Conservation (phyloP, 2,888 invertebrate genomes). For the Apodemia hepburni region DNA sequence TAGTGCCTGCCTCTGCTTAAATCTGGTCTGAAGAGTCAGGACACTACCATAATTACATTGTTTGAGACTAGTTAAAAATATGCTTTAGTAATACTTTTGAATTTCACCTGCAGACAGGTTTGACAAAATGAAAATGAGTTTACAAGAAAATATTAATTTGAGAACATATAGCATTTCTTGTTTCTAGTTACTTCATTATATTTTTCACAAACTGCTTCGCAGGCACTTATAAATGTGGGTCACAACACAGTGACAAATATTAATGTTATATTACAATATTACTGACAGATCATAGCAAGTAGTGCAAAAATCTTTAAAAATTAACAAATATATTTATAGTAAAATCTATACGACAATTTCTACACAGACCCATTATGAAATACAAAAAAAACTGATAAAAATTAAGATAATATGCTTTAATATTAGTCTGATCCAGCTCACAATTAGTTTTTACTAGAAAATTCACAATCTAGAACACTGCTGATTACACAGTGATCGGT, state of each 20-base stretch:
- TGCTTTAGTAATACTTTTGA: background rate
- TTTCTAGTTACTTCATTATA: constrained; percentile 27
- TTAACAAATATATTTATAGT: constrained; percentile 69
- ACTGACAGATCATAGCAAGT: constrained; percentile 42
- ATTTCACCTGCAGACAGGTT: background rate
- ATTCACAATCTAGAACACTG: constrained; percentile 45
- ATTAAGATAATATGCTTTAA: constrained; percentile 55
- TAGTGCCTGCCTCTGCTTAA: background rate
- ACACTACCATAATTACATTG: background rate
- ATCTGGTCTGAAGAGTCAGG: background rate
- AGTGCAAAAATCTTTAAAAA: constrained; percentile 20
- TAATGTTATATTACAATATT: constrained; percentile 28
- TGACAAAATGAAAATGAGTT: background rate
- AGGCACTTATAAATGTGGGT: constrained; percentile 52
- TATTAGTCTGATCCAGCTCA: constrained; percentile 51
- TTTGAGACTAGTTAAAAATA: background rate
- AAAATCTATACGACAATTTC: constrained; percentile 69
- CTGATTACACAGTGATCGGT: background rate
- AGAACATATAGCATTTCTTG: background rate
- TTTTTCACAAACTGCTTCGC: constrained; percentile 35
- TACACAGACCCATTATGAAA: constrained; percentile 70
- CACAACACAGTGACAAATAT: constrained; percentile 30
- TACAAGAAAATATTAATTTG: background rate
- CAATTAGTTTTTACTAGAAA: constrained; percentile 39
- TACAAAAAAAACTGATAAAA: constrained; percentile 66